phyloP scores from a whole-genome alignment of 2,113 vertebrate genomes.

The Aramus guarauna region DNA sequence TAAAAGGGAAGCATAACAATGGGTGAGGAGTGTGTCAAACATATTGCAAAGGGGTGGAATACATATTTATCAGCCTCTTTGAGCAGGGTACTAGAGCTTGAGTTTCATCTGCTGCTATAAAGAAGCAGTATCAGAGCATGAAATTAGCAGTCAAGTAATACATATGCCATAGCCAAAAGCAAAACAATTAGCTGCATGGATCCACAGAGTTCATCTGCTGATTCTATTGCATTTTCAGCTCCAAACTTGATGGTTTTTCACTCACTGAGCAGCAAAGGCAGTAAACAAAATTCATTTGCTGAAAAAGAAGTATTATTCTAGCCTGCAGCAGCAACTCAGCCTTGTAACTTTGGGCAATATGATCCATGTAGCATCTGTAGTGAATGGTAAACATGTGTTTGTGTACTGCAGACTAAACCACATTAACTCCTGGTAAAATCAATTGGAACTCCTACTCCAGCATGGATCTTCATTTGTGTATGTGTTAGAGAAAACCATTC shows the following conservation, averaged over 20 bases:
- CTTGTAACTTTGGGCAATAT: not conserved
- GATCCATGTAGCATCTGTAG: not conserved
- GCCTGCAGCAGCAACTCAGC: not conserved
- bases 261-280: not conserved
- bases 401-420: not conserved
- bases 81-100: not conserved
- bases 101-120: slow-evolving; percentile 27
- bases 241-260: not conserved
- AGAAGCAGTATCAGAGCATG: slow-evolving; percentile 37
- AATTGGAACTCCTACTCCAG: not conserved
- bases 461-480: not conserved
- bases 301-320: not conserved
- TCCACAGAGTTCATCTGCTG: slow-evolving; percentile 22
- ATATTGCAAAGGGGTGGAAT: not conserved
- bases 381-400: not conserved
- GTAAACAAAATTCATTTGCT: slow-evolving; percentile 36
- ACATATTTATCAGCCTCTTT: slow-evolving; percentile 24
- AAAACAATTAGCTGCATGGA: slow-evolving; percentile 25
- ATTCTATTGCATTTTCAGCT: not conserved
- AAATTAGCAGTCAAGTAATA: slow-evolving; percentile 60
- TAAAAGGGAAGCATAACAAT: not conserved
- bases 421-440: not conserved
- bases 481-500: not conserved
- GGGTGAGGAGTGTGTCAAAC: not conserved
- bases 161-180: slow-evolving; percentile 48